Evolutionary conservation across 2,888 invertebrate genomes (phyloP).

Genomic region (Endomychus coccineus): DNA sequence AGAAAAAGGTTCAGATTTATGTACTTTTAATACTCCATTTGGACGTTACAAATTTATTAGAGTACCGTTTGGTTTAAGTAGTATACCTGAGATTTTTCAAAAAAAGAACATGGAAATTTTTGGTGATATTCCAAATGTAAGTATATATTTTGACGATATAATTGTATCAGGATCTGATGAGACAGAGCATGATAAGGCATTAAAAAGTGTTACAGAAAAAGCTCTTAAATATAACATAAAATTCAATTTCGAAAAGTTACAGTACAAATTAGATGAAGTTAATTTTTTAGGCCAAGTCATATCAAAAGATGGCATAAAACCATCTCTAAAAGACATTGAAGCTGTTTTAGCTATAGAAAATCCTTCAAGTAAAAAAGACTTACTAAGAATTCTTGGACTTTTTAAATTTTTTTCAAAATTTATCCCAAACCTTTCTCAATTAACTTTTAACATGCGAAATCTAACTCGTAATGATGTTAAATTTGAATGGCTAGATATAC

Average conservation of each 20-base stretch:
- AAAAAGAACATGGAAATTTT: constrained; percentile 2
- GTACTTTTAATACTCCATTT: constrained; percentile 6
- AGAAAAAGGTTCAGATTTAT: constrained; percentile 3
- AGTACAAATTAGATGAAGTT: constrained; percentile 17
- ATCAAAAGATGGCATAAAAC: constrained; percentile 15
- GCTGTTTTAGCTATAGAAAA: constrained; percentile 14
- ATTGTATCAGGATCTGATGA: constrained; percentile 19
- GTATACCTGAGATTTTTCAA: constrained; percentile 3
- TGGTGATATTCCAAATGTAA: constrained; percentile 5
- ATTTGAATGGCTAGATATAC: constrained; percentile 12
- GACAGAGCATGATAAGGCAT: constrained; percentile 19
- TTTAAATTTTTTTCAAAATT: constrained; percentile 22
- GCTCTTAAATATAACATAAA: constrained; percentile 19
- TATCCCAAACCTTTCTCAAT: constrained; percentile 18
- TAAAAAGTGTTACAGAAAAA: constrained; percentile 15
- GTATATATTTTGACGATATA: constrained; percentile 7
- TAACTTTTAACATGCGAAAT: constrained; percentile 16
- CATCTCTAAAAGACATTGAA: constrained; percentile 14
- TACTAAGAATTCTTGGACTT: constrained; percentile 18
- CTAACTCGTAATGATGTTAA: constrained; percentile 16
- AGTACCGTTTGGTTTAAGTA: constrained; percentile 3
- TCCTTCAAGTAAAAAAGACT: constrained; percentile 16
- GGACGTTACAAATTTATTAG: too few species aligned
- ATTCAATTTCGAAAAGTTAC: constrained; percentile 23
- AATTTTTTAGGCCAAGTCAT: constrained; percentile 17